Evolutionary conservation across 2,797 vertebrate genomes (phyloP), one percentile per base, ranked within the genome.

Genomic region (Setipinna tenuifilis): DNA sequence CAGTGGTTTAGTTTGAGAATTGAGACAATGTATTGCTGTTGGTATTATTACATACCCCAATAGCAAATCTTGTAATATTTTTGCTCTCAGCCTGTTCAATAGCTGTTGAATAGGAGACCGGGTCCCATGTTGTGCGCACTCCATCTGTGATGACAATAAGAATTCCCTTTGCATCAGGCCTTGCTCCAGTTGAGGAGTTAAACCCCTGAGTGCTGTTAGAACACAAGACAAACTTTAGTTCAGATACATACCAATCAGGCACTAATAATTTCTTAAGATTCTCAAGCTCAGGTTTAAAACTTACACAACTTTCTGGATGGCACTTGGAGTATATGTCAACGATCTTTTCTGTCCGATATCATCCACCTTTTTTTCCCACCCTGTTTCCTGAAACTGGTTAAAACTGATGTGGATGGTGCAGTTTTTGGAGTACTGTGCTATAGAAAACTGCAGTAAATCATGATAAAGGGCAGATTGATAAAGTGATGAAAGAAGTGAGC

Each of bases 61-160:
- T 93, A 17, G 94, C 91, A 86, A 94, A 95, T 75, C 94, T 91
- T 86, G 87, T 83, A n/a, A 96, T 95, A 0, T 88, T 87, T 85
- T 91, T 61, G 0, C 0, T 0, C 0, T 91, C 0, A 31, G 94
- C 94, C 19, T 0, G 1, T 0, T 0, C 0, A 2, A 3, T 50
- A 84, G 88, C 88, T 0, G 0, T 0, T 1, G 0, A 0, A 41
- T 95, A 85, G 0, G 50, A 54, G 7, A 5, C 35, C 0, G 0
- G 0, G 0, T 0, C 0, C 0, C 0, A 41, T 89, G 91, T 0
- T 46, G 0, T 6, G 94, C 94, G n/a, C 50, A 0, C 0, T 89
- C 95, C 95, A 84, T 96, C 95, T 21, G 95, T 95, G 19, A 96
- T 93, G 21, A 96, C 93, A 6, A 96, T 89, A 81, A 96, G 82